These are phyloP conservation scores for Microctenopoma stevenorrisi DNA, from an alignment of 2,797 vertebrate species.

Conservation along the genomic window DNA sequence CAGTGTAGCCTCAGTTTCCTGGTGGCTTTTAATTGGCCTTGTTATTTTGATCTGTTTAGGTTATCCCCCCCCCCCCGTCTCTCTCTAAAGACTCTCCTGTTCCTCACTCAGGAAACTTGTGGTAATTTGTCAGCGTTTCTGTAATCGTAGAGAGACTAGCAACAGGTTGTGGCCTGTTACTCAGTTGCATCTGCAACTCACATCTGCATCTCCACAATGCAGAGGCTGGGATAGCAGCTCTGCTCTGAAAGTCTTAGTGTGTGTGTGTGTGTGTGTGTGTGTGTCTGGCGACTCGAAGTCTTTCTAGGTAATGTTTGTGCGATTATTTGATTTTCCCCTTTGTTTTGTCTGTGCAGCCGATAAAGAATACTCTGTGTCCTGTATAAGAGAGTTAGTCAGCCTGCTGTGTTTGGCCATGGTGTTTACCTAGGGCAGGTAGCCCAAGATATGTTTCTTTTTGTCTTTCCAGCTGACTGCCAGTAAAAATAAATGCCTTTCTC, in stretches of 20 bases:
- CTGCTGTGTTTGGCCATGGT: constrained; percentile 34
- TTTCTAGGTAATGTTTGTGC: constrained; percentile 31
- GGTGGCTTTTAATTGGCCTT: constrained; percentile 33
- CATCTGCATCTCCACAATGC: background rate
- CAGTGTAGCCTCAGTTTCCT: constrained; percentile 23
- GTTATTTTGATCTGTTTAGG: constrained; percentile 55
- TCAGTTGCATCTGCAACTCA: constrained; percentile 25
- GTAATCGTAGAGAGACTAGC: constrained; percentile 53
- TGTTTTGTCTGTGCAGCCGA: constrained; percentile 48
- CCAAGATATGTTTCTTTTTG: constrained; percentile 56
- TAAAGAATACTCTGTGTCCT: constrained; percentile 34
- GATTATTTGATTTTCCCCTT: constrained; percentile 65
- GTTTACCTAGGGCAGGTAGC: constrained; percentile 57
- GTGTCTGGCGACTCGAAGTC: constrained; percentile 23
- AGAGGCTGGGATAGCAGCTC: constrained; percentile 26
- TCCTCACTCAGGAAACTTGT: constrained; percentile 56
- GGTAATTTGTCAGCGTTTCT: constrained; percentile 60
- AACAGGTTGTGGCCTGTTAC: constrained; percentile 57
- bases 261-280: constrained; percentile 18
- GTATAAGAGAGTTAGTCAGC: constrained; percentile 12
- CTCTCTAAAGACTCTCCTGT: constrained; percentile 43
- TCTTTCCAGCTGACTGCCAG: constrained; percentile 56
- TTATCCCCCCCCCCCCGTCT: background rate
- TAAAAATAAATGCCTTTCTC: constrained; percentile 44
- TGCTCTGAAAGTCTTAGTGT: constrained; percentile 4